phyloP scores from a whole-genome alignment of 2,113 vertebrate species.

The Riparia riparia region DNA sequence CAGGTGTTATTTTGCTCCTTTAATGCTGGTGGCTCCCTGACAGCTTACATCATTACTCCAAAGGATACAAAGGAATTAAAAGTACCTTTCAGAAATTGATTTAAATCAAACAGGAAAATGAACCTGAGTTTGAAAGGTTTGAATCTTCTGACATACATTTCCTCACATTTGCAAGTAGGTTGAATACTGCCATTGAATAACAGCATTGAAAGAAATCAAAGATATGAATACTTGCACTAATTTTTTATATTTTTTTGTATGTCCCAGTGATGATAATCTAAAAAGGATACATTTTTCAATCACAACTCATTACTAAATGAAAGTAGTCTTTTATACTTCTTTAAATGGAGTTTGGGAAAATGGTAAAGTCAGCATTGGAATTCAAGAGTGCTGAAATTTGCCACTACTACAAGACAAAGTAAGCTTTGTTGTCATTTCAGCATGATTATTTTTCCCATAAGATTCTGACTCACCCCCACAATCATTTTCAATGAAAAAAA shows the following conservation, averaged over 20 bases:
- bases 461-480: neutral
- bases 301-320: constrained; percentile 18
- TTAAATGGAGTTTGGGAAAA: neutral
- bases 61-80: constrained; percentile 50
- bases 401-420: neutral
- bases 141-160: constrained; percentile 36
- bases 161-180: neutral
- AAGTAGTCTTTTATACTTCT: neutral
- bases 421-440: neutral
- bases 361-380: neutral
- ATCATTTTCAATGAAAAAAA: neutral
- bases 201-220: neutral
- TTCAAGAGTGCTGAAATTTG: neutral
- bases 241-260: neutral
- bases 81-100: constrained; percentile 26
- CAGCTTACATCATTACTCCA: constrained; percentile 48
- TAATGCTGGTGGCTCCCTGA: constrained; percentile 29
- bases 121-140: constrained; percentile 6
- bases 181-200: neutral
- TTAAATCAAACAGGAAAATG: constrained; percentile 19
- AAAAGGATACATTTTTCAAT: neutral
- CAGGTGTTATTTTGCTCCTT: constrained; percentile 9
- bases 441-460: neutral
- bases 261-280: neutral
- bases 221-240: neutral